A percentile compares a stretch with the other conserved stretches of the same genome.
phyloP scores from a whole-genome alignment of 2,113 vertebrate species.

The Callipepla squamata region DNA sequence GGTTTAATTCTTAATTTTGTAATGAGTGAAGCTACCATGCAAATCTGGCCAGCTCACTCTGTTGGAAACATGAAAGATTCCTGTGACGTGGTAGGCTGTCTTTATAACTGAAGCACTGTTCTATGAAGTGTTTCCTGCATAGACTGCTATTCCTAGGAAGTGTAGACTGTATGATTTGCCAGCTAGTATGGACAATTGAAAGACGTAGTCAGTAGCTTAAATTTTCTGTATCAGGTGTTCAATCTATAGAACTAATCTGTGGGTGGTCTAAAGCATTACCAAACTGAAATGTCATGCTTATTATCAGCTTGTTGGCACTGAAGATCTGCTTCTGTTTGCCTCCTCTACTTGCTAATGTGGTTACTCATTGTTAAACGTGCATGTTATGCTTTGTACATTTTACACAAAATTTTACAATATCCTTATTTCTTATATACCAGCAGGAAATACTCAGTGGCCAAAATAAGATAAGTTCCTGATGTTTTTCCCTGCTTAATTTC shows the following conservation, averaged over 20 bases:
- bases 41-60: not conserved
- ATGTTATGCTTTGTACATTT: not conserved
- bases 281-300: not conserved
- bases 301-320: not conserved
- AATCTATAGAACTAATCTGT: not conserved
- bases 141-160: not conserved
- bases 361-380: accelerated
- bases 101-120: not conserved
- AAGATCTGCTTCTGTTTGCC: not conserved
- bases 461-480: not conserved
- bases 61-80: not conserved
- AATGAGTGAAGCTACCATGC: not conserved
- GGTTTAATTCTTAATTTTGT: not conserved
- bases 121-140: not conserved
- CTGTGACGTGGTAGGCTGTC: not conserved
- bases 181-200: not conserved
- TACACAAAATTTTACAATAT: not conserved
- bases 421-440: not conserved
- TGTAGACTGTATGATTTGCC: not conserved
- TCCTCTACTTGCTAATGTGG: not conserved
- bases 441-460: not conserved
- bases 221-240: not conserved
- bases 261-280: not conserved
- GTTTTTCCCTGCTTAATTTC: not conserved
- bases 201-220: not conserved